Percentiles rank a stretch among this genome's conserved stretches.
phyloP scores from a whole-genome alignment of 2,888 invertebrate genomes.

The Onthophagus sagittarius region DNA sequence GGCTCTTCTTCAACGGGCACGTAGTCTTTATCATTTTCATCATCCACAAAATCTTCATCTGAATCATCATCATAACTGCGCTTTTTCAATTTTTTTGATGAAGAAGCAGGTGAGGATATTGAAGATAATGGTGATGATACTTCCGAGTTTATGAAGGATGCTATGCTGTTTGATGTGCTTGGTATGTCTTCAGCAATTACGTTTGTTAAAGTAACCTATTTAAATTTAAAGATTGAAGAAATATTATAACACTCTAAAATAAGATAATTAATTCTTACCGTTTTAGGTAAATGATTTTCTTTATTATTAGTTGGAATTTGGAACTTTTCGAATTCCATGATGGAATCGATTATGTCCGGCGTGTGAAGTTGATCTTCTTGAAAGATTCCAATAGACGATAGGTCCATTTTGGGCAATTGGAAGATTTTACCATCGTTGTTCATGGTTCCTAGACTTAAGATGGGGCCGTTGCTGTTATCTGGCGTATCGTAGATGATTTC shows the following conservation, averaged over 20 bases:
- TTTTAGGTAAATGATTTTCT: neutral
- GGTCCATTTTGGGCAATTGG: neutral
- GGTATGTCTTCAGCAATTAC: slow-evolving; percentile 4
- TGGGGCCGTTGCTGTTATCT: slow-evolving; percentile 24
- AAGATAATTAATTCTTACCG: neutral
- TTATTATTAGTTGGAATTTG: neutral
- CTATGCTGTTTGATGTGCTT: slow-evolving; percentile 1
- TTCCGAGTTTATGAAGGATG: neutral
- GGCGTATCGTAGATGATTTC: slow-evolving; percentile 25
- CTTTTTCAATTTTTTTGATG: neutral
- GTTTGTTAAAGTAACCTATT: slow-evolving; percentile 1
- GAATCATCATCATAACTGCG: slow-evolving; percentile 10
- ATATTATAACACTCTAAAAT: no score
- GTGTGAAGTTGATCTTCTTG: slow-evolving; percentile 38
- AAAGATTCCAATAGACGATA: neutral
- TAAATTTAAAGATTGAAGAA: neutral
- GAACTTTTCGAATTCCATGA: slow-evolving; percentile 25
- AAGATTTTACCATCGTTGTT: no score
- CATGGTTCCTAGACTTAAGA: neutral
- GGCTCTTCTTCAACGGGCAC: slow-evolving; percentile 22
- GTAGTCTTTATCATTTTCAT: slow-evolving; percentile 43
- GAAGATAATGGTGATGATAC: slow-evolving; percentile 1
- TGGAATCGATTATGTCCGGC: slow-evolving; percentile 48
- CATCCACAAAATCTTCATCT: slow-evolving; percentile 25
- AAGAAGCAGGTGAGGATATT: slow-evolving; percentile 10